Percentiles rank a stretch among this genome's conserved stretches.
Evolutionary conservation across 2,797 vertebrate genomes (phyloP).

Genomic region (Oryzias sinensis): DNA sequence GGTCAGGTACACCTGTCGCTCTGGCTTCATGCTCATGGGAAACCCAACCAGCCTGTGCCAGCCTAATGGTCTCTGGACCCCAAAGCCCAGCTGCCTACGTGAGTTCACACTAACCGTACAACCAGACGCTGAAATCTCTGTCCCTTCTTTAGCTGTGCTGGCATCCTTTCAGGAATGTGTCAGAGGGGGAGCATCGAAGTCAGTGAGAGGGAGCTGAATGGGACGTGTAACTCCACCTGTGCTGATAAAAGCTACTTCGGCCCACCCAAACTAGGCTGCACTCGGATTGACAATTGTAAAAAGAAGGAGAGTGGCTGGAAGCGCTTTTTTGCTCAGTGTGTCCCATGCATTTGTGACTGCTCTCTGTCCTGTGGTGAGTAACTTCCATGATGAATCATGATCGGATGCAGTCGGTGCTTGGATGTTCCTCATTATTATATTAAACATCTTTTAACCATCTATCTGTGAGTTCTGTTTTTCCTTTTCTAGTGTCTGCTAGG

Average conservation of each 20-base stretch:
- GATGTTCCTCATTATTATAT: constrained; percentile 14
- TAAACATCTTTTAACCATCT: not conserved
- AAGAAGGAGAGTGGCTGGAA: constrained; percentile 81
- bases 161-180: constrained; percentile 76
- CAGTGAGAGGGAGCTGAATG: constrained; percentile 75
- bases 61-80: constrained; percentile 77
- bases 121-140: not conserved
- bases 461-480: constrained; percentile 5
- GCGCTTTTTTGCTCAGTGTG: constrained; percentile 79
- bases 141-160: not conserved
- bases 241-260: constrained; percentile 68
- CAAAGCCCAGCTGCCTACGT: constrained; percentile 81
- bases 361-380: constrained; percentile 76
- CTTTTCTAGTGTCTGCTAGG: constrained; percentile 41
- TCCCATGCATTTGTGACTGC: constrained; percentile 83
- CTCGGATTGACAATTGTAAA: constrained; percentile 75
- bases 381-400: not conserved
- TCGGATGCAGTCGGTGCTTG: not conserved
- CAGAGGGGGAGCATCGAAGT: constrained; percentile 74
- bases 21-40: constrained; percentile 82
- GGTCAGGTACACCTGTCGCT: constrained; percentile 80
- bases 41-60: constrained; percentile 77
- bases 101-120: constrained; percentile 52
- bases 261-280: constrained; percentile 71
- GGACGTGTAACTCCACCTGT: constrained; percentile 79